phyloP scores from a whole-genome alignment of 2,113 vertebrate species.

The Leucopsar rothschildi region DNA sequence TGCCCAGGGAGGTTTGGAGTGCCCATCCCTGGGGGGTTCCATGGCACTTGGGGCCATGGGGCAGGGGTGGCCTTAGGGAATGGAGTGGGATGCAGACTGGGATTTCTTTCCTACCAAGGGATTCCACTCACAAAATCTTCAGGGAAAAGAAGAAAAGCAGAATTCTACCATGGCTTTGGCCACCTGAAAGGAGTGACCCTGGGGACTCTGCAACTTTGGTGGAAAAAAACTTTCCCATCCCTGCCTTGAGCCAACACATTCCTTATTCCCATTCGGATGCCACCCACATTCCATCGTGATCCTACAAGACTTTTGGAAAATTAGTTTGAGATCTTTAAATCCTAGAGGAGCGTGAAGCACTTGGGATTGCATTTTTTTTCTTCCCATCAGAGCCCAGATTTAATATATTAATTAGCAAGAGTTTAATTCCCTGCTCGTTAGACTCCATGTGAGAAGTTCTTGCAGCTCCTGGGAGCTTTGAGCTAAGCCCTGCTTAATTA shows the following conservation, averaged over 20 bases:
- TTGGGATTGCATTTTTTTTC: neutral
- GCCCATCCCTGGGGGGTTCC: neutral
- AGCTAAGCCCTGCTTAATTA: neutral
- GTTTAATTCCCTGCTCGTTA: neutral
- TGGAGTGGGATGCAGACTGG: neutral
- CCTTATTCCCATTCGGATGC: fast-evolving
- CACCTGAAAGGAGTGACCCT: neutral
- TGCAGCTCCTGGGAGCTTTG: neutral
- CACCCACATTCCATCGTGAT: fast-evolving
- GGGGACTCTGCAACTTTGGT: neutral
- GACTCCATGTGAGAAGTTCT: neutral
- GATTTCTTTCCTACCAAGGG: neutral
- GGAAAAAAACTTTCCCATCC: neutral
- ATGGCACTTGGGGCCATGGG: neutral
- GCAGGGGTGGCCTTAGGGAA: neutral
- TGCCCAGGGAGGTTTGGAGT: neutral
- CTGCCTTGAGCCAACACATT: fast-evolving
- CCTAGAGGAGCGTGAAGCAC: neutral
- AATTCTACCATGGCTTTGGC: neutral
- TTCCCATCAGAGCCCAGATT: neutral
- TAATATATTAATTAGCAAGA: neutral
- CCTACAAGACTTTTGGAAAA: neutral
- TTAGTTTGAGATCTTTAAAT: neutral
- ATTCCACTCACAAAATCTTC: neutral
- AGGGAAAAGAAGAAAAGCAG: neutral